These are phyloP conservation scores for Enhydra lutris DNA, from an alignment of 2,113 vertebrate genomes.

Conservation along the genomic window DNA sequence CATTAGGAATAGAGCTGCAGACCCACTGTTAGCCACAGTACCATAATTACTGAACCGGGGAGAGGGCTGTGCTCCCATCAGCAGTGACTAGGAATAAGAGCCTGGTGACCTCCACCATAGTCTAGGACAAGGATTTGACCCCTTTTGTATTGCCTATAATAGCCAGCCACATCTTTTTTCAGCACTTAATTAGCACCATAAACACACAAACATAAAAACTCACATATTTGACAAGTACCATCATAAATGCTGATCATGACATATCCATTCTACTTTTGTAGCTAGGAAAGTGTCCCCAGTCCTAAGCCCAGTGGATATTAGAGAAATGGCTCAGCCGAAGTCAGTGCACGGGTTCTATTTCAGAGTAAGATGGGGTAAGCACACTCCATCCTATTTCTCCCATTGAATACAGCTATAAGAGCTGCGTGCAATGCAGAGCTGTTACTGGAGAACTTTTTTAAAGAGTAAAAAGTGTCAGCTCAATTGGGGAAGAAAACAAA, in stretches of 20 bases:
- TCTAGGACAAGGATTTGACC: not conserved
- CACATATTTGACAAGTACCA: not conserved
- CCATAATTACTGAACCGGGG: not conserved
- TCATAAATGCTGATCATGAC: not conserved
- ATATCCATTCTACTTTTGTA: not conserved
- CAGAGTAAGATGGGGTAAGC: not conserved
- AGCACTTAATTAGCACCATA: not conserved
- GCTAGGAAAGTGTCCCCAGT: not conserved
- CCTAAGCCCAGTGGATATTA: not conserved
- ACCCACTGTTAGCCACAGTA: not conserved
- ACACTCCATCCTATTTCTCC: not conserved
- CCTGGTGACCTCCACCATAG: not conserved
- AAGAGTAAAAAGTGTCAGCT: not conserved
- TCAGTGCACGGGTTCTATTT: not conserved
- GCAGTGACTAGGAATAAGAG: too few species aligned
- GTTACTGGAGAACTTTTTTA: not conserved
- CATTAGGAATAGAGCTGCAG: not conserved
- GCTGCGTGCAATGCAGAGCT: not conserved
- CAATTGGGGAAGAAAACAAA: not conserved
- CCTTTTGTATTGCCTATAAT: not conserved
- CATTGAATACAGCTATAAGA: not conserved
- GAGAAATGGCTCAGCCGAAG: not conserved
- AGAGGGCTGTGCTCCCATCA: not conserved
- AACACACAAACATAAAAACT: not conserved
- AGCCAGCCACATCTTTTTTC: not conserved